Base-by-base conservation (phyloP, 2,888 invertebrate species). In the Gnatocerus cornutus region DNA sequence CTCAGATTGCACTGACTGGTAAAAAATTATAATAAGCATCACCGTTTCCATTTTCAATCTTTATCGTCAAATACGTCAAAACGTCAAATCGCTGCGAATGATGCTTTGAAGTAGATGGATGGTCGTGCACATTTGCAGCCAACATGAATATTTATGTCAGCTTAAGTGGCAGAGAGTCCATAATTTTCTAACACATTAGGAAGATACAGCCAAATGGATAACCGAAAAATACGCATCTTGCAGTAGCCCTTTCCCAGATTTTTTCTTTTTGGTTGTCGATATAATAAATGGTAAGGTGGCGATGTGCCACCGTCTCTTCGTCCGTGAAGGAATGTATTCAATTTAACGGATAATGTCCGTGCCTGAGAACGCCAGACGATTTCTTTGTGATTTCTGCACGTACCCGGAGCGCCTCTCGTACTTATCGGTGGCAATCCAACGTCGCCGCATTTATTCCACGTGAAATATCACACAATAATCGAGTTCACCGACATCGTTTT, bases 291-390 rank as follows among this genome's bases (percentile, higher is more conserved):
- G 69, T 16, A 53, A 63, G 45, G 58, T 69, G 69, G 66, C 62
- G 56, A 66, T 41, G 66, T 73, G 75, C 72, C 74, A 74, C 71
- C 71, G 73, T 73, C 71, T 72, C 69, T 66, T 76, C 69, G 65
- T 72, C 76, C 81, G 82, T 82, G 81, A 78, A 74, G 80, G 82
- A 81, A 82, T 81, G 79, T 76, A 78, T 80, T 80, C 81, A 79
- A 81, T 80, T 81, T 81, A 80, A 80, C 81, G 80, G 74, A 76
- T 81, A 80, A 80, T 77, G 74, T 80, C 78, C 78, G 77, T 80
- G 78, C 76, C 79, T 79, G 78, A 78, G 78, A 81, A 78, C 77
- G 76, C 73, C 77, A 75, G 75, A 74, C 76, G 75, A 77, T 77
- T 77, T 77, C 77, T 80, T 80, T 78, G 78, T 79, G 78, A 78